Base-by-base conservation (phyloP, 2,888 invertebrate species). In the Melangyna quadrimaculata region DNA sequence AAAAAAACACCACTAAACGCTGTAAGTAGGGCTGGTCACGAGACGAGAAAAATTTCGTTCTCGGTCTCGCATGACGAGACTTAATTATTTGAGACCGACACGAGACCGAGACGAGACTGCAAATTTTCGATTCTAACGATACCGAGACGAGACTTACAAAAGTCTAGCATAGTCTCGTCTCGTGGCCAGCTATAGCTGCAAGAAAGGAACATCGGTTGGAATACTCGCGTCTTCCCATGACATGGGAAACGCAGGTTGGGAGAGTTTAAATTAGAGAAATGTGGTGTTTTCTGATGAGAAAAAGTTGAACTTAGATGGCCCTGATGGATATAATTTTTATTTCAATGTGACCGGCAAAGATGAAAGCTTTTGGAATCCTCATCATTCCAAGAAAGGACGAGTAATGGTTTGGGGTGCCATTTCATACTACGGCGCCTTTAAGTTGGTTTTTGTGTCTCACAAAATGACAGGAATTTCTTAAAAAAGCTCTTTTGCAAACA, bases 1-100 rank as follows among this genome's bases (percentile, higher is more conserved):
- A 63, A 63, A 45, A 63, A 45, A 40, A 8, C 61, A 61, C 61
- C 61, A 40, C 61, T 61, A 19, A 61, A 57, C 29, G n/a, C n/a
- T n/a, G n/a, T n/a, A n/a, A n/a, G n/a, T n/a, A n/a, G n/a, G n/a
- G n/a, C n/a, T n/a, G n/a, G n/a, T n/a, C n/a, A n/a, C n/a, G n/a
- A n/a, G n/a, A n/a, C n/a, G n/a, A n/a, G n/a, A n/a, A n/a, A n/a
- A n/a, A n/a, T n/a, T n/a, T n/a, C n/a, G n/a, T n/a, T n/a, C n/a
- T n/a, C n/a, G n/a, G n/a, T n/a, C n/a, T n/a, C n/a, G n/a, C n/a
- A n/a, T n/a, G n/a, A n/a, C n/a, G n/a, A n/a, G n/a, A n/a, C n/a
- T n/a, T n/a, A n/a, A n/a, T n/a, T n/a, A n/a, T n/a, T n/a, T n/a
- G n/a, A n/a, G n/a, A n/a, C n/a, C n/a, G n/a, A n/a, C n/a, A n/a